Percentiles rank a stretch among this genome's conserved stretches.
Evolutionary conservation across 2,113 vertebrate species (phyloP).

Genomic region (Pelecanoides urinatrix): DNA sequence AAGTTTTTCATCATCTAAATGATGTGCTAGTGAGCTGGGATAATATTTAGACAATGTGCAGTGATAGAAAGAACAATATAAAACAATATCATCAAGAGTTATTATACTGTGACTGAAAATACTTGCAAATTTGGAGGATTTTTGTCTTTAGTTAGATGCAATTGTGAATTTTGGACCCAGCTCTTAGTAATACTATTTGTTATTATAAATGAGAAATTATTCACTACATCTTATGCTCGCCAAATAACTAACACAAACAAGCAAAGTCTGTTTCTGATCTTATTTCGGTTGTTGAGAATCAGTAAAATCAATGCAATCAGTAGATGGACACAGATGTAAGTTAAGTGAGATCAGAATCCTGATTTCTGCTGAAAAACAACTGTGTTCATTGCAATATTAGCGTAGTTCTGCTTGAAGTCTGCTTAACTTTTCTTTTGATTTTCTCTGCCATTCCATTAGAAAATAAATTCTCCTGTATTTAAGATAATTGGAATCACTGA

Average conservation of each 20-base stretch:
- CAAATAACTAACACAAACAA: background rate
- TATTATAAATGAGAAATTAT: background rate
- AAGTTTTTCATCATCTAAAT: background rate
- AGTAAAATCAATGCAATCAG: background rate
- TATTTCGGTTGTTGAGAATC: background rate
- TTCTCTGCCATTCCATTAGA: background rate
- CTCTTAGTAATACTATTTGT: background rate
- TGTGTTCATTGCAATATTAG: background rate
- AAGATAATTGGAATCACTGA: slow-evolving; percentile 3
- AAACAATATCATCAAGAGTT: background rate
- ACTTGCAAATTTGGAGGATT: background rate
- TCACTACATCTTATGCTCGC: background rate
- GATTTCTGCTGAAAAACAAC: background rate
- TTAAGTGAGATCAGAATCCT: background rate
- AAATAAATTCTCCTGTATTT: background rate
- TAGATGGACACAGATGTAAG: background rate
- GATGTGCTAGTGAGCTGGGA: background rate
- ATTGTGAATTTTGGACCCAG: background rate
- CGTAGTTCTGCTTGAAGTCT: background rate
- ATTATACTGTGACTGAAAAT: background rate
- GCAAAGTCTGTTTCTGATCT: background rate
- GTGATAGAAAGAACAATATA: background rate
- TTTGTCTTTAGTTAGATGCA: background rate
- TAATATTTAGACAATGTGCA: background rate
- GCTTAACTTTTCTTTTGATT: background rate